Evolutionary conservation across 2,888 invertebrate species (phyloP).

Genomic region (Drosophila hamatofila): DNA sequence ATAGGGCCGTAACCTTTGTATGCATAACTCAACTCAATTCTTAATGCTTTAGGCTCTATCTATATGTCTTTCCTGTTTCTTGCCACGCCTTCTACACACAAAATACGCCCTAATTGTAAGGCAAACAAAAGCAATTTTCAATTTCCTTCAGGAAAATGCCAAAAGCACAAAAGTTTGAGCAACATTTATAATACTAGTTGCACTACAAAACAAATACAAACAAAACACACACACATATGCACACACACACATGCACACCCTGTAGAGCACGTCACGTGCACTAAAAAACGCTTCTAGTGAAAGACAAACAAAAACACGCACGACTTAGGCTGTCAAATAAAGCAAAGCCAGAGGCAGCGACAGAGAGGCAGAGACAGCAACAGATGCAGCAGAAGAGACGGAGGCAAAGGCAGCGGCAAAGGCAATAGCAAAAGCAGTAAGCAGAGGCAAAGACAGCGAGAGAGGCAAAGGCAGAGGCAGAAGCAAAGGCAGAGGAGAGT

Average conservation of each 20-base stretch:
- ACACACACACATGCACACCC: slow-evolving; percentile 12
- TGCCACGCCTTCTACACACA: slow-evolving; percentile 22
- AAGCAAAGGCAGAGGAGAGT: background rate
- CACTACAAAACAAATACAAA: slow-evolving; percentile 61
- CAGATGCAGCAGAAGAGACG: background rate
- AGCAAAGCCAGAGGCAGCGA: background rate
- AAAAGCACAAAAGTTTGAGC: slow-evolving; percentile 34
- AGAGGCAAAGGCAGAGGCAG: too few species aligned
- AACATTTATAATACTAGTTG: slow-evolving; percentile 57
- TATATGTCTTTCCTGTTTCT: slow-evolving; percentile 9
- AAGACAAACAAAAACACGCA: slow-evolving; percentile 62
- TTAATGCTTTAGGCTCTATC: background rate
- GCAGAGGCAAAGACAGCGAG: background rate
- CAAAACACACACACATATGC: slow-evolving; percentile 13
- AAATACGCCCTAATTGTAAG: slow-evolving; percentile 34
- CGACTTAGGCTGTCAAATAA: slow-evolving; percentile 58
- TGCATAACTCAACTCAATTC: slow-evolving; percentile 1
- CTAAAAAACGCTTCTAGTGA: slow-evolving; percentile 25
- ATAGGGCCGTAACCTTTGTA: background rate
- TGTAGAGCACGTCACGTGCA: slow-evolving; percentile 40
- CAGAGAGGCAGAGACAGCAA: background rate
- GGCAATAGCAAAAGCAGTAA: background rate
- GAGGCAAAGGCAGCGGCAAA: background rate
- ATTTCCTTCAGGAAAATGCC: slow-evolving; percentile 31
- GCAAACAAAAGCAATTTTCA: slow-evolving; percentile 40